A percentile compares a stretch with the other conserved stretches of the same genome.
Evolutionary conservation across 1,140 invertebrate genomes (phyloP).

Genomic region (Elymnias hypermnestra): DNA sequence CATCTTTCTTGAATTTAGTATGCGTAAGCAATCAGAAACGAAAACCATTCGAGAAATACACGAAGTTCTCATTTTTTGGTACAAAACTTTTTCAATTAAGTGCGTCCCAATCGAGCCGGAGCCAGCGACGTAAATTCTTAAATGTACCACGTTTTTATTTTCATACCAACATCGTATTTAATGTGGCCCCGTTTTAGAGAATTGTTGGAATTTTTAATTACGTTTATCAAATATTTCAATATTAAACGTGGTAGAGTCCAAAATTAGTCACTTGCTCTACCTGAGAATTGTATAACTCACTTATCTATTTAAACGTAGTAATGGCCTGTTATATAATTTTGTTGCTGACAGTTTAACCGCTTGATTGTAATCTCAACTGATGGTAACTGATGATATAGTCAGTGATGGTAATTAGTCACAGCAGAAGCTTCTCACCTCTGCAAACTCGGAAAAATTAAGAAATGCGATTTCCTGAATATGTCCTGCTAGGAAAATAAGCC

Average conservation of each 20-base stretch:
- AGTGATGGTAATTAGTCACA: too few species aligned
- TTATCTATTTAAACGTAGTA: too few species aligned
- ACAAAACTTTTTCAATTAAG: constrained; percentile 7
- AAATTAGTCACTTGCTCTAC: too few species aligned
- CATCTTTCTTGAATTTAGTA: background rate
- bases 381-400: too few species aligned
- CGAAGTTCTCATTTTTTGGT: background rate
- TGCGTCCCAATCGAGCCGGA: background rate
- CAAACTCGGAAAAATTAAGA: too few species aligned
- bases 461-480: too few species aligned
- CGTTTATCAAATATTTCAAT: background rate
- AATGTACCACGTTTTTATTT: background rate
- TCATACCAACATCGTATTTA: background rate
- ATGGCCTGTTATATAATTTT: too few species aligned
- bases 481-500: too few species aligned
- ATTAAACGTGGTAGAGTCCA: background rate
- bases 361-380: too few species aligned
- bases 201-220: constrained; percentile 6
- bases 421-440: too few species aligned
- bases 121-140: background rate
- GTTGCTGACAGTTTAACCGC: too few species aligned
- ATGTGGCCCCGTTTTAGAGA: background rate
- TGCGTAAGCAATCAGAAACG: background rate
- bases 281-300: too few species aligned
- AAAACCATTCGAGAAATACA: background rate